Evolutionary conservation across 2,888 invertebrate species (phyloP).

Genomic region (Diogma glabrata): DNA sequence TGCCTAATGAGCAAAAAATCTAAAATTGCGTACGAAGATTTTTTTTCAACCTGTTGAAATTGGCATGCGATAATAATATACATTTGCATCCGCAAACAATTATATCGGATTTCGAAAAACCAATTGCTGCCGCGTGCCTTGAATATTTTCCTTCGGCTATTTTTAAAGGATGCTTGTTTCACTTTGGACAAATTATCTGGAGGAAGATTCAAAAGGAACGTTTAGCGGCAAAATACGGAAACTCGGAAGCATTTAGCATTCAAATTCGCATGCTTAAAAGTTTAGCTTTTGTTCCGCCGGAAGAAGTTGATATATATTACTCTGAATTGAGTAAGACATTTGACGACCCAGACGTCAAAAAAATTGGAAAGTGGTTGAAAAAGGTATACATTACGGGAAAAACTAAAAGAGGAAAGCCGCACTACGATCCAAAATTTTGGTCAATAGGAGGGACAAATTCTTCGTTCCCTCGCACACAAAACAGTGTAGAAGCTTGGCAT

Average conservation of each 20-base stretch:
- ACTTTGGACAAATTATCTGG: not conserved
- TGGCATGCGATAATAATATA: not conserved
- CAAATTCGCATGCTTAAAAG: not conserved
- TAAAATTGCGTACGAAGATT: no score
- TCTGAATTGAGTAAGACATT: not conserved
- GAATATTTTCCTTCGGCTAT: not conserved
- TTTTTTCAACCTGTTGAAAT: no score
- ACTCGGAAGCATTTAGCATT: not conserved
- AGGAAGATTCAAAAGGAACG: not conserved
- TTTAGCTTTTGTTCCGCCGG: not conserved
- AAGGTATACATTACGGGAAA: no score
- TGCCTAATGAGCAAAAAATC: constrained; percentile 1
- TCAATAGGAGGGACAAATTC: no score
- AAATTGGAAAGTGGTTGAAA: not conserved
- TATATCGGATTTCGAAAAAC: not conserved
- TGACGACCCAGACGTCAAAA: not conserved
- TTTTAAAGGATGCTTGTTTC: not conserved
- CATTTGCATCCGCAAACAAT: not conserved
- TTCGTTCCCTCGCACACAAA: no score
- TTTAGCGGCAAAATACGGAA: not conserved
- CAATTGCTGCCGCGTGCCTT: not conserved
- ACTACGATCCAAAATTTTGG: no score
- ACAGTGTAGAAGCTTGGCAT: no score
- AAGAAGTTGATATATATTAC: not conserved
- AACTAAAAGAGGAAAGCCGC: no score